These are phyloP conservation scores for Diachrysia chrysitis DNA, from an alignment of 2,888 invertebrate species.

Conservation along the genomic window DNA sequence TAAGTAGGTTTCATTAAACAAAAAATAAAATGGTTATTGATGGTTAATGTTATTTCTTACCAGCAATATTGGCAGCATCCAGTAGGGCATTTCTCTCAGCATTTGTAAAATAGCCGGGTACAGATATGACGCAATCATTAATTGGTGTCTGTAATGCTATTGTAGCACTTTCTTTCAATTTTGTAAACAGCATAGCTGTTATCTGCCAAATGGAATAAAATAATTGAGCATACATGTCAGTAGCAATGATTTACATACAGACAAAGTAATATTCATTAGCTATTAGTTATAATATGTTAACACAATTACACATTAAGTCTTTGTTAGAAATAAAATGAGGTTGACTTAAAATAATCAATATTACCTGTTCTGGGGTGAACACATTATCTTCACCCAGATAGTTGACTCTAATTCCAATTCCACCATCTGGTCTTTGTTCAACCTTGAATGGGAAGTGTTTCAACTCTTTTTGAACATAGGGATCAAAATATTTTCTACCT, in stretches of 20 bases:
- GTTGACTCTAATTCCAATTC: constrained; percentile 95
- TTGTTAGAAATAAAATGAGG: constrained; percentile 20
- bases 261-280: constrained; percentile 10
- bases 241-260: constrained; percentile 11
- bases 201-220: constrained; percentile 83
- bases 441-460: constrained; percentile 94
- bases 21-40: not conserved
- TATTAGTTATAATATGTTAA: not conserved
- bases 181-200: constrained; percentile 98
- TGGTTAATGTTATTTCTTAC: constrained; percentile 74
- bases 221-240: constrained; percentile 8
- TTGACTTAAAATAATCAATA: constrained; percentile 5
- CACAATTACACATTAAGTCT: constrained; percentile 19
- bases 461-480: constrained; percentile 95
- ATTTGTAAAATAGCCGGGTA: constrained; percentile 98
- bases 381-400: constrained; percentile 96
- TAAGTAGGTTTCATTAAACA: not conserved
- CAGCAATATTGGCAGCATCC: constrained; percentile 97
- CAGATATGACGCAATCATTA: constrained; percentile 97
- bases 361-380: constrained; percentile 96
- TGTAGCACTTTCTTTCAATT: constrained; percentile 97
- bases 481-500: constrained; percentile 97
- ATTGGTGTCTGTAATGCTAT: constrained; percentile 96
- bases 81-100: constrained; percentile 97
- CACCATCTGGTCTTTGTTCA: constrained; percentile 93